Evolutionary conservation across 2,888 invertebrate genomes (phyloP), one percentile per base, ranked within the genome.

Genomic region (Ypsolopha scabrella): DNA sequence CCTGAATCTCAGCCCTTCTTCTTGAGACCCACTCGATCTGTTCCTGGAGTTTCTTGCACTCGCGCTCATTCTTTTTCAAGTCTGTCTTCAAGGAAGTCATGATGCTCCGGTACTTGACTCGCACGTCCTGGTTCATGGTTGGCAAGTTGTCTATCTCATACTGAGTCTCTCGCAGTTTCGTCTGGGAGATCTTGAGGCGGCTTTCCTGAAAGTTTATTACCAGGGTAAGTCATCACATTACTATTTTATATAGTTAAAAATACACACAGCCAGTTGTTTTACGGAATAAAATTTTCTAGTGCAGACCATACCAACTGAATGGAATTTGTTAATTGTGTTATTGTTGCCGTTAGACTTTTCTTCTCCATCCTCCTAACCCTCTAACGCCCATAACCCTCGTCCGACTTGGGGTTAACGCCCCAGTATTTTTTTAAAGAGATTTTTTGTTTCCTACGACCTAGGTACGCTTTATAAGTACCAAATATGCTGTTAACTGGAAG

Each of bases 21-120:
- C 70, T 62, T 24, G 82, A 81, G 43, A 85, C 81, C 82, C 83
- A 85, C 58, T 83, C 85, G 35, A 86, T 86, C 63, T 82, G 82
- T 37, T 81, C 80, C 58, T 86, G 86, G 7, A 86, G 66, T 51
- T 72, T 74, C 64, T 72, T 77, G 60, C 85, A 83, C 51, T 86
- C 85, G 55, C 67, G 73, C 64, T 85, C 85, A 51, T 82, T 85
- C 54, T 51, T 55, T 7, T 65, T 54, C 56, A 86, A 66, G 58
- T 86, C 85, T 0, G 52, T 60, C 7, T 75, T 68, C 38, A 86
- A 66, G 0, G 75, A 67, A 13, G 80, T 75, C 79, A 86, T 80
- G 49, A 85, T 69, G 56, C 78, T 75, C 1, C 70, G 60, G 60
- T 86, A 86, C 56, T 72, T 70, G 7, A 48, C 6, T 38, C 67